Percentiles rank a stretch among this genome's conserved stretches.
These are phyloP conservation scores for Neotragus moschatus DNA, from an alignment of 2,113 vertebrate genomes.

Conservation along the genomic window DNA sequence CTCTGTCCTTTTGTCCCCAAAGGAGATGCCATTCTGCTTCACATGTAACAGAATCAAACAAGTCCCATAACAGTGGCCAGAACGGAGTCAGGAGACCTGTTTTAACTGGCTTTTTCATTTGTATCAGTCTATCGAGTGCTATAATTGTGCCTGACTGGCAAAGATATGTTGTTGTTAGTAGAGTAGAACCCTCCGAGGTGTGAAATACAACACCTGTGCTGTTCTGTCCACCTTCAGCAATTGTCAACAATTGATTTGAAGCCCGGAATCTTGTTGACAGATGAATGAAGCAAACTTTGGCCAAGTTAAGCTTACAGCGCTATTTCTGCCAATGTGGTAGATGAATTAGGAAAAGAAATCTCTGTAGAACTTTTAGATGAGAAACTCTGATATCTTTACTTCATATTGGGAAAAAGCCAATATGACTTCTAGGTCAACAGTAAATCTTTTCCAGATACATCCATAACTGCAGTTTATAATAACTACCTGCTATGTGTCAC, in stretches of 20 bases:
- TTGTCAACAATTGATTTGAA: slow-evolving; percentile 42
- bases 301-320: slow-evolving; percentile 12
- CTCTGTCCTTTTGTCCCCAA: background rate
- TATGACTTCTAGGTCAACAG: background rate
- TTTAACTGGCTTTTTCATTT: slow-evolving; percentile 16
- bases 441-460: slow-evolving; percentile 17
- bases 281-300: slow-evolving; percentile 36
- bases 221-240: slow-evolving; percentile 22
- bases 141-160: slow-evolving; percentile 46
- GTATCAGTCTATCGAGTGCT: background rate
- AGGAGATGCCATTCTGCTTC: background rate
- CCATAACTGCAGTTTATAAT: background rate
- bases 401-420: background rate
- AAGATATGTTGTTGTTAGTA: slow-evolving; percentile 59
- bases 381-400: slow-evolving; percentile 35
- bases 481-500: background rate
- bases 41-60: slow-evolving; percentile 8
- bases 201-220: slow-evolving; percentile 1
- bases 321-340: slow-evolving; percentile 45
- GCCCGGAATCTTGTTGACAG: slow-evolving; percentile 54
- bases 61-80: background rate
- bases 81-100: slow-evolving; percentile 40
- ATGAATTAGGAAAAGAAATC: slow-evolving; percentile 56
- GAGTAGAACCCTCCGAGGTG: slow-evolving; percentile 30
- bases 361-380: slow-evolving; percentile 10